Base-by-base conservation (phyloP, 2,113 vertebrate species). In the Triplophysa siluroides region DNA sequence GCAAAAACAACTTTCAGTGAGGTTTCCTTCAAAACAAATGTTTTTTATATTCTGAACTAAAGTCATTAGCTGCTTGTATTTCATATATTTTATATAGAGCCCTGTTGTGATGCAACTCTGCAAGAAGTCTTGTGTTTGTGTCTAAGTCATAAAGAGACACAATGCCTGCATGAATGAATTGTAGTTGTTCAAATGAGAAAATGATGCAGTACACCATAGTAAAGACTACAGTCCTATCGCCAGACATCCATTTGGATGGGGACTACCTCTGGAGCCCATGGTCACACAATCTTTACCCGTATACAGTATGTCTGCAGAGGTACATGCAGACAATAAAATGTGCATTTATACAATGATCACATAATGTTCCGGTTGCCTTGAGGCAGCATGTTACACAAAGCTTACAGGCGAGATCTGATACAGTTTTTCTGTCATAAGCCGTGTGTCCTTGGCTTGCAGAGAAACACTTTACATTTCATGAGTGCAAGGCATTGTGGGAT, bases 101-200 rank as follows among this genome's bases (percentile, higher is more conserved):
- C 18, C 50, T 83, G 52, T 50, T 78, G 50, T 70, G 41, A 50
- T n/a, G 45, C 47, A 67, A 21, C 75, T 16, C 1, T 69, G 50
- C 63, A 69, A 63, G 50, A 65, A 23, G 74, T 54, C 45, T 71
- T 33, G 23, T 78, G 75, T 78, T 24, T 71, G 66, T 62, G 69
- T 38, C 33, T 23, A 18, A 33, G 18, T 1, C n/a, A 43, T 71
- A 66, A 71, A 69, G 77, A 73, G 50, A 70, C 38, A 70, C 67
- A 26, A 38, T 71, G 56, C 26, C 76, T 79, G 50, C 56, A 75
- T 65, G 58, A 78, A 83, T 63, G 50, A 70, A 63, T 54, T 50
- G 41, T 29, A 65, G 74, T 19, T 23, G 26, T 26, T 41, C 50
- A 12, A 50, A 71, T 23, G 43, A 68, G 33, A 67, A 50, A 76